A percentile compares a stretch with the other conserved stretches of the same genome.
These are phyloP conservation scores for Lithophane socia DNA, from an alignment of 2,888 invertebrate genomes.

Conservation along the genomic window DNA sequence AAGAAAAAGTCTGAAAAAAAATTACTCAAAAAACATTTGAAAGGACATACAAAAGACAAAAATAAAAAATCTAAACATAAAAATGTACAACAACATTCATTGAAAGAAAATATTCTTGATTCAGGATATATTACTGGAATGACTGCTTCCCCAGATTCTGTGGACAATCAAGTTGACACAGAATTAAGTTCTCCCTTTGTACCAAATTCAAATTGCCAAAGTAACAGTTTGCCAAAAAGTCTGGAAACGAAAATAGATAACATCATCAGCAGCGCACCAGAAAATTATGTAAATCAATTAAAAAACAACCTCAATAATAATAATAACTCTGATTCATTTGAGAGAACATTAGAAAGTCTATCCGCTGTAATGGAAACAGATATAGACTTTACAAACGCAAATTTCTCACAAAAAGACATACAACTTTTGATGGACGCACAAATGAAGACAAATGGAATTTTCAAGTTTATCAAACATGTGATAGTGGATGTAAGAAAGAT, in stretches of 20 bases:
- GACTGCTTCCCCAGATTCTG: neutral
- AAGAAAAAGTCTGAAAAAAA: constrained; percentile 11
- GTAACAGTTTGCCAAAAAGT: constrained; percentile 1
- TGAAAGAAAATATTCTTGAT: constrained; percentile 1
- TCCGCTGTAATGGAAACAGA: neutral
- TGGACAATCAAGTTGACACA: neutral
- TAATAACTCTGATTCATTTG: neutral
- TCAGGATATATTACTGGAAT: neutral
- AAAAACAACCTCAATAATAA: constrained; percentile 1
- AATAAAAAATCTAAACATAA: constrained; percentile 4
- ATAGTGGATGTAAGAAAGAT: neutral
- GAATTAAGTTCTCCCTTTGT: neutral
- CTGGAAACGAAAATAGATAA: constrained; percentile 1
- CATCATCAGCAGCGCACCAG: neutral
- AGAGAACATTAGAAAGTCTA: neutral
- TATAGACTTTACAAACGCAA: constrained; percentile 9
- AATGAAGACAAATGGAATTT: constrained; percentile 1
- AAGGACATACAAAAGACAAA: constrained; percentile 4
- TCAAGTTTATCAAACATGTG: constrained; percentile 5
- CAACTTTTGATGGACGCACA: constrained; percentile 7
- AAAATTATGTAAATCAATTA: neutral
- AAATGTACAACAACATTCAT: neutral
- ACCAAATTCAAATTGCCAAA: constrained; percentile 9
- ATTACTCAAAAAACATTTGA: neutral
- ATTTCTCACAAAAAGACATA: neutral